A percentile compares a stretch with the other conserved stretches of the same genome.
phyloP scores from a whole-genome alignment of 92 coral and sea anemone genomes.

The Palythoa caribaeorum region DNA sequence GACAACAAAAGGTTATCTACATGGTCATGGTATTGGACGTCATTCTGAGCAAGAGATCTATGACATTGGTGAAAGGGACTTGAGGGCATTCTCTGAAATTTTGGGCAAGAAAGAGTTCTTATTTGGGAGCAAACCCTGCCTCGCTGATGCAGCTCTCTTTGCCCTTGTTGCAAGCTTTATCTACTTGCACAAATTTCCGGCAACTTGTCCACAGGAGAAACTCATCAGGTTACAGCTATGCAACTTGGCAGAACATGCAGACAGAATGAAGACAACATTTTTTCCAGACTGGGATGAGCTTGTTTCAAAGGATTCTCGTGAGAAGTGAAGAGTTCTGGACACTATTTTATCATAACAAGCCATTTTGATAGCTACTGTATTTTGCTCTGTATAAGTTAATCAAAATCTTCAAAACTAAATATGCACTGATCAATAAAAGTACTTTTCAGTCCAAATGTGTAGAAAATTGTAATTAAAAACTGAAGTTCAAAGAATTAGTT shows the following conservation, averaged over 20 bases:
- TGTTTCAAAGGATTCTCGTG: background rate
- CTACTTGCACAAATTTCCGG: conserved; percentile 43
- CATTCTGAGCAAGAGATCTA: conserved; percentile 80
- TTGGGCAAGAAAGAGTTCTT: conserved; percentile 75
- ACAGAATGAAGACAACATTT: conserved; percentile 68
- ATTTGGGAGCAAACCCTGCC: conserved; percentile 75
- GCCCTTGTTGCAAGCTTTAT: conserved; percentile 72
- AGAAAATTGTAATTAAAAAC: no score
- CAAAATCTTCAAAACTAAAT: no score
- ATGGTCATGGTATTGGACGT: conserved; percentile 85
- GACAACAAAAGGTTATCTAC: conserved; percentile 32
- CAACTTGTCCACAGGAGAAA: conserved; percentile 74
- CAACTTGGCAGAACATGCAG: conserved; percentile 73
- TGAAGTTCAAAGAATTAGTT: no score
- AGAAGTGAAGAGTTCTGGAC: background rate
- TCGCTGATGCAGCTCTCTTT: conserved; percentile 75
- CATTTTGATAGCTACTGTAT: no score
- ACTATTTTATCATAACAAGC: no score
- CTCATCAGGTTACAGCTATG: conserved; percentile 64
- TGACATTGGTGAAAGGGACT: conserved; percentile 73
- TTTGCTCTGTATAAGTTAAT: no score
- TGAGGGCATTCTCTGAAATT: conserved; percentile 68
- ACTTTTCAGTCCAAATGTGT: no score
- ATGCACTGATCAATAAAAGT: no score
- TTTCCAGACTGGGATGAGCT: conserved; percentile 89